A percentile compares a stretch with the other conserved stretches of the same genome.
These are phyloP conservation scores for Calameuta idolon DNA, from an alignment of 2,888 invertebrate genomes.

Conservation along the genomic window DNA sequence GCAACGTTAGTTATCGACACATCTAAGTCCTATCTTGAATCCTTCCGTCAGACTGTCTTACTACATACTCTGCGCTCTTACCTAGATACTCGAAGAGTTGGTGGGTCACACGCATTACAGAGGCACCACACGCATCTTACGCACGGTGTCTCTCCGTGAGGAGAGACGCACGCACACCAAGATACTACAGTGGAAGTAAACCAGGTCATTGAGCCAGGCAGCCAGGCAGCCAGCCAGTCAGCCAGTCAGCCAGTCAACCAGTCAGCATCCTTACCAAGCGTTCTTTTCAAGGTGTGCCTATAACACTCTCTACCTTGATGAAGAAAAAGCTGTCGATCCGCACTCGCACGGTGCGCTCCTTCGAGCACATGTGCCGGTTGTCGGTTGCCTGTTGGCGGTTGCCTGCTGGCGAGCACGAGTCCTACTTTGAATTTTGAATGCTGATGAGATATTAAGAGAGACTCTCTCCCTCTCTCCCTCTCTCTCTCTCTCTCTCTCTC, in stretches of 20 bases:
- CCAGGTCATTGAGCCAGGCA: constrained; percentile 48
- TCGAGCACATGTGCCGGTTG: too few species aligned
- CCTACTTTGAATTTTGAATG: too few species aligned
- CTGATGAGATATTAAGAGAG: constrained; percentile 5
- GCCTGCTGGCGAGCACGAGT: too few species aligned
- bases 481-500: constrained; percentile 11
- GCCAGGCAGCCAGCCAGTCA: background rate
- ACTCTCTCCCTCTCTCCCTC: constrained; percentile 23
- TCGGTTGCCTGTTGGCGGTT: too few species aligned
- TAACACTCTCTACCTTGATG: constrained; percentile 60
- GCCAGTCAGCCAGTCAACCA: background rate
- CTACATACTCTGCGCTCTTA: constrained; percentile 6
- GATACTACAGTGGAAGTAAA: constrained; percentile 45
- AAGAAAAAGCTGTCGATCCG: constrained; percentile 43
- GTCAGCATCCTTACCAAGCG: constrained; percentile 18
- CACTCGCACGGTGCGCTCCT: too few species aligned
- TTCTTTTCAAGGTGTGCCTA: constrained; percentile 54
- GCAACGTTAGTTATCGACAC: too few species aligned
- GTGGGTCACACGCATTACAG: too few species aligned
- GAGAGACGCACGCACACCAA: constrained; percentile 21
- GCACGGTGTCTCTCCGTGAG: background rate
- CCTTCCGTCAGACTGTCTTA: background rate
- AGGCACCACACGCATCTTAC: constrained; percentile 22
- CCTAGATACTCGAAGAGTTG: too few species aligned
- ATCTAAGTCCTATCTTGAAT: too few species aligned